These are phyloP conservation scores for Oceanodroma leucorhoa DNA, from an alignment of 2,797 vertebrate species.

Conservation along the genomic window DNA sequence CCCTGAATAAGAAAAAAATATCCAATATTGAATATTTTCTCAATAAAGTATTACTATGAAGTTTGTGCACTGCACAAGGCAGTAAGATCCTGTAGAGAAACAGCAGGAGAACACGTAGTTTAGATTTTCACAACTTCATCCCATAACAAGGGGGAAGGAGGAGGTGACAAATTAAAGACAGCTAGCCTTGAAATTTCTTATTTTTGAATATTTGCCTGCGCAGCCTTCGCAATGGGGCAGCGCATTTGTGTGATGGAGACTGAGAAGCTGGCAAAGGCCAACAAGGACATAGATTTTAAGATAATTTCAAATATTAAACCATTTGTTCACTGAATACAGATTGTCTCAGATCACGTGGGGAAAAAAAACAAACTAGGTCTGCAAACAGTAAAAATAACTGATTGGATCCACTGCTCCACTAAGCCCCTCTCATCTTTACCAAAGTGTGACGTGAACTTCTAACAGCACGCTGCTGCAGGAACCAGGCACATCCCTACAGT, in stretches of 20 bases:
- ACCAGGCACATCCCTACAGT: neutral
- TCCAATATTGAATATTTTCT: neutral
- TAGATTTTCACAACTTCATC: neutral
- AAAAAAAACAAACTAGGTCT: neutral
- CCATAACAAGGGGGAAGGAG: neutral
- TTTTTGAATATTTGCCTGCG: neutral
- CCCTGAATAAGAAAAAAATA: neutral
- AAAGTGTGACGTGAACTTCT: fast-evolving
- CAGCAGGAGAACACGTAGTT: neutral
- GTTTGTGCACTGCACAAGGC: neutral
- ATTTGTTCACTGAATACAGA: neutral
- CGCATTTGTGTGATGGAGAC: neutral
- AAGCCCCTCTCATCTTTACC: neutral
- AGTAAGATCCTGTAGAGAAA: neutral
- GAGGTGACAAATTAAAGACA: neutral
- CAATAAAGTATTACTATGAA: neutral
- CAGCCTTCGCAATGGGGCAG: neutral
- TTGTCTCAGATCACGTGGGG: neutral
- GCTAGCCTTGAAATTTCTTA: neutral
- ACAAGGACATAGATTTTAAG: neutral
- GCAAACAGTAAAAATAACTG: neutral
- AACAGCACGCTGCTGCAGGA: fast-evolving
- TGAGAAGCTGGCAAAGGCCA: neutral
- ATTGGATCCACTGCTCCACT: neutral
- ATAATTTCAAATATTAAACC: neutral